phyloP scores from a whole-genome alignment of 2,888 invertebrate genomes.

The Drosophila acutilabella region DNA sequence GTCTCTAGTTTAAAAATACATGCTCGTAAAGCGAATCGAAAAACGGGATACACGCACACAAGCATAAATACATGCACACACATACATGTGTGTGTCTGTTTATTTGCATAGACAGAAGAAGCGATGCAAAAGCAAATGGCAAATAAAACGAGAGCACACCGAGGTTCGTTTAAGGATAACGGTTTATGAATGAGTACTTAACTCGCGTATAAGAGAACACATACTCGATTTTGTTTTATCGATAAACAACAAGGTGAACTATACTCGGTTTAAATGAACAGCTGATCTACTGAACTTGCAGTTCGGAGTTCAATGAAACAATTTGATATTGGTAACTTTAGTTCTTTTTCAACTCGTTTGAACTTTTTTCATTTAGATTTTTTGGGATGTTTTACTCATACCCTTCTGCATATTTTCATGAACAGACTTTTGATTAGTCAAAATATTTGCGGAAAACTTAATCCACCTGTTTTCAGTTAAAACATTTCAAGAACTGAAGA shows the following conservation, averaged over 20 bases:
- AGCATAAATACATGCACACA: not conserved
- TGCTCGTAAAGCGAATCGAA: slow-evolving; percentile 1
- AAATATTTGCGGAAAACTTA: not conserved
- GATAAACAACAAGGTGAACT: too few relatives aligned
- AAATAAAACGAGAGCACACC: not conserved
- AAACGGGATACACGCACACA: slow-evolving; percentile 2
- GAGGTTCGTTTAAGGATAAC: slow-evolving; percentile 23
- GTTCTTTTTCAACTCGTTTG: too few relatives aligned
- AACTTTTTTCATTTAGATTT: too few relatives aligned
- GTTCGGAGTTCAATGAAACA: too few relatives aligned
- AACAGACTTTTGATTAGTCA: too few relatives aligned
- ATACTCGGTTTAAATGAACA: too few relatives aligned
- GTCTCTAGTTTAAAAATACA: slow-evolving; percentile 45
- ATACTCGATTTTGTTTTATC: too few relatives aligned
- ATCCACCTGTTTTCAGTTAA: slow-evolving; percentile 7
- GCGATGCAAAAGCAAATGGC: not conserved
- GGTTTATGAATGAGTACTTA: not conserved
- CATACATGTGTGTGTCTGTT: not conserved
- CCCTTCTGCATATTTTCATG: too few relatives aligned
- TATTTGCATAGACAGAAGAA: not conserved
- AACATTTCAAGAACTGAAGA: slow-evolving; percentile 1
- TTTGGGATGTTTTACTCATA: too few relatives aligned
- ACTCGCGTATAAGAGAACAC: too few relatives aligned
- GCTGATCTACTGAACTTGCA: too few relatives aligned
- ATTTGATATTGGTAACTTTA: too few relatives aligned